Evolutionary conservation across 2,113 vertebrate species (phyloP).

Genomic region (Galbula dea): DNA sequence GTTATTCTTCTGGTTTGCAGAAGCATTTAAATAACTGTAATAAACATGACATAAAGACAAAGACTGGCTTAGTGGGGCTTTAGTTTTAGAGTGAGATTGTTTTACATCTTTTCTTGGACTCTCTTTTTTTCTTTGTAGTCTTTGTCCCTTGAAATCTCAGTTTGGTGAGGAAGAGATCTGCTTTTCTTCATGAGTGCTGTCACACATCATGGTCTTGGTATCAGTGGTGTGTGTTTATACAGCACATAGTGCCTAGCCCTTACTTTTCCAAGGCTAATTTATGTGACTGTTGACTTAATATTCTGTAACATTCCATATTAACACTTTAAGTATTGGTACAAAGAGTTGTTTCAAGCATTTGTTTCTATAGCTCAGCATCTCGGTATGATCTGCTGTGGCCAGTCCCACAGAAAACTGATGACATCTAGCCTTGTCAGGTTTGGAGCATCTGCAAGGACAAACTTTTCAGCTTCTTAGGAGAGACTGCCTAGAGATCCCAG

Average conservation of each 20-base stretch:
- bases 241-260: background rate
- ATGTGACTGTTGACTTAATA: background rate
- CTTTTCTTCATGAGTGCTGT: background rate
- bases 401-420: background rate
- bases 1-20: slow-evolving; percentile 52
- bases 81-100: background rate
- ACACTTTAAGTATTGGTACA: background rate
- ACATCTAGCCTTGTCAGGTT: background rate
- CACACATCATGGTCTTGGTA: background rate
- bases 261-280: background rate
- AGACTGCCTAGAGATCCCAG: background rate
- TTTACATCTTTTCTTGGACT: background rate
- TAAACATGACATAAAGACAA: slow-evolving; percentile 28
- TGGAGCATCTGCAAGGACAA: background rate
- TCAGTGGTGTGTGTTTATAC: background rate
- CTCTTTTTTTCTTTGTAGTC: background rate
- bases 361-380: background rate
- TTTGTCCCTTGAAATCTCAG: background rate
- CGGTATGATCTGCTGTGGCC: background rate
- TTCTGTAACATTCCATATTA: background rate
- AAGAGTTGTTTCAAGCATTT: background rate
- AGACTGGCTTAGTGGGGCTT: background rate
- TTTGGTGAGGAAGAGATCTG: background rate
- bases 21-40: slow-evolving; percentile 39
- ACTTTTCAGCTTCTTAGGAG: background rate